phyloP scores from a whole-genome alignment of 2,797 vertebrate genomes.

The Halcyon leucocephala region DNA sequence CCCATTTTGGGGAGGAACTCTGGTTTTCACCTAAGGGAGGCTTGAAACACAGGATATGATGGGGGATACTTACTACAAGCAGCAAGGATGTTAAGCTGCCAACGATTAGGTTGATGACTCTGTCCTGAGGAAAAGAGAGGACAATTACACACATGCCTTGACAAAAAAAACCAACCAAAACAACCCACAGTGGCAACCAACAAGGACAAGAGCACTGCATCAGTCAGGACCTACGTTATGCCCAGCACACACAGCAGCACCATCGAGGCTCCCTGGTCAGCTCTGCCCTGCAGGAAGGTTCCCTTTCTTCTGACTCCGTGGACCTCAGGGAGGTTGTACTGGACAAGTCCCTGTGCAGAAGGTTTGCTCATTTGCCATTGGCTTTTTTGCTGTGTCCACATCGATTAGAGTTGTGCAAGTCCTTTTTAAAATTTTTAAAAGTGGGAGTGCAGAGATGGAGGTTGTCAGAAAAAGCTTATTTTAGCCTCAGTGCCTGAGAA shows the following conservation, averaged over 20 bases:
- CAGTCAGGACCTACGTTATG: neutral
- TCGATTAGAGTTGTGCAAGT: neutral
- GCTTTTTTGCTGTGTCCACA: neutral
- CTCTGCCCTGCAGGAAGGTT: neutral
- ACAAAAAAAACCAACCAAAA: neutral
- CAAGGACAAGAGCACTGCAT: accelerated
- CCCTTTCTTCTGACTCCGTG: accelerated
- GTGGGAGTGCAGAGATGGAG: neutral
- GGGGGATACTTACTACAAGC: constrained; percentile 89
- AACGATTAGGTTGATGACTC: constrained; percentile 92
- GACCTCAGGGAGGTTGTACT: neutral
- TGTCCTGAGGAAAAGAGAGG: constrained; percentile 84
- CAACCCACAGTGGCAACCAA: neutral
- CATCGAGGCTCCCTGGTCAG: neutral
- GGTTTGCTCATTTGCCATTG: neutral
- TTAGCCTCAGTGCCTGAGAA: neutral
- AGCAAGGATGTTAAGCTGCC: constrained; percentile 89
- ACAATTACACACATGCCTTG: neutral
- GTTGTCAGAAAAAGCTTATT: neutral
- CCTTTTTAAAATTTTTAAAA: neutral
- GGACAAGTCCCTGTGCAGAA: neutral
- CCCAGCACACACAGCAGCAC: neutral
- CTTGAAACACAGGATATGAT: accelerated
- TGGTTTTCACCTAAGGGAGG: neutral
- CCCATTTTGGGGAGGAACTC: neutral